Evolutionary conservation across 2,888 invertebrate species (phyloP).

Genomic region (Synergus umbraculus): DNA sequence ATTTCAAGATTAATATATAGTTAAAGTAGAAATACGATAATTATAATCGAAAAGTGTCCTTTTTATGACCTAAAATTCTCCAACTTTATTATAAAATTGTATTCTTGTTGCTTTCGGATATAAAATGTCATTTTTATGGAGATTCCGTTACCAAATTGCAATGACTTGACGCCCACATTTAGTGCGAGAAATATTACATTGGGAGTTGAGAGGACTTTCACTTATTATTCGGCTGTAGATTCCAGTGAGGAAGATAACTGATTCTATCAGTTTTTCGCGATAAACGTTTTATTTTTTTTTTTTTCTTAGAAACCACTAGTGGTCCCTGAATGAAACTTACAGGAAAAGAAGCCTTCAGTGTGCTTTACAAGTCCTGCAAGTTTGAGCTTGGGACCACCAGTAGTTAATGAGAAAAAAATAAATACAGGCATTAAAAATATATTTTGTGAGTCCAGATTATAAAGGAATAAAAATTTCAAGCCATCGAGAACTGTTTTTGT

Average conservation of each 20-base stretch:
- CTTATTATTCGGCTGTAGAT: background rate
- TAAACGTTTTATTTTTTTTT: background rate
- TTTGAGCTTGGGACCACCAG: too few relatives aligned
- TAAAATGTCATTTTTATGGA: background rate
- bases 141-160: background rate
- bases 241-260: background rate
- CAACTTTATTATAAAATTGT: background rate
- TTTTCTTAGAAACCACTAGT: too few relatives aligned
- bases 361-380: too few relatives aligned
- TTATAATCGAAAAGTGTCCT: constrained; percentile 3
- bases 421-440: too few relatives aligned
- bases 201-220: constrained; percentile 2
- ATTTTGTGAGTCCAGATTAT: background rate
- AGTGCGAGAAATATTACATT: background rate
- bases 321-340: too few relatives aligned
- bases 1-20: background rate
- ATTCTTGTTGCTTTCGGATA: constrained; percentile 2
- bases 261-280: background rate
- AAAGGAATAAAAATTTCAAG: background rate
- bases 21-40: background rate
- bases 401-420: too few relatives aligned
- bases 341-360: too few relatives aligned
- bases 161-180: background rate
- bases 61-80: background rate
- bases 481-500: background rate